These are phyloP conservation scores for Clarias laeviceps DNA, from an alignment of 2,797 vertebrate species.

Conservation along the genomic window DNA sequence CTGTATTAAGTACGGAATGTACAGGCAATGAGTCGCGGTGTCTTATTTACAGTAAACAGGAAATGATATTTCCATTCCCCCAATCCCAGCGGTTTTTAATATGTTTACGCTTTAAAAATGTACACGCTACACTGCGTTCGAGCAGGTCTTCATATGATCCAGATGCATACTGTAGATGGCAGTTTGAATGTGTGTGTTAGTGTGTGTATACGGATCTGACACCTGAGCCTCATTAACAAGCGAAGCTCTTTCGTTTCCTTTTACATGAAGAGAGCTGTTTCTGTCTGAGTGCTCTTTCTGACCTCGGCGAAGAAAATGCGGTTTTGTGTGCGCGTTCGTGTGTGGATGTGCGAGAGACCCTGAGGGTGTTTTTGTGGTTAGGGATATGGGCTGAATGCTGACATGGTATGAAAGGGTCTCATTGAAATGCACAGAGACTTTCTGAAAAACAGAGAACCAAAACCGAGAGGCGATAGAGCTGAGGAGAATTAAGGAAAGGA, in stretches of 20 bases:
- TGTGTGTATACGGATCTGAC: slow-evolving; percentile 36
- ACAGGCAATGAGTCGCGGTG: too few species aligned
- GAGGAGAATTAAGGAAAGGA: slow-evolving; percentile 23
- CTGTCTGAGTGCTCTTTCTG: slow-evolving; percentile 26
- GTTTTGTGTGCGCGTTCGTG: slow-evolving; percentile 23
- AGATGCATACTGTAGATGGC: not conserved
- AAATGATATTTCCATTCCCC: not conserved
- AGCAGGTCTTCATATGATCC: not conserved
- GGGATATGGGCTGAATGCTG: slow-evolving; percentile 50
- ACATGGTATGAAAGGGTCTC: slow-evolving; percentile 54
- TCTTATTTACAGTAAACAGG: not conserved
- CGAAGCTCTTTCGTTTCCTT: slow-evolving; percentile 28
- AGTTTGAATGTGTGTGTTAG: slow-evolving; percentile 1
- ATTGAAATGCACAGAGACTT: slow-evolving; percentile 47
- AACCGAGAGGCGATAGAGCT: slow-evolving; percentile 30
- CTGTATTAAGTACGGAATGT: too few species aligned
- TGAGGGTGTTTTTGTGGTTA: slow-evolving; percentile 47
- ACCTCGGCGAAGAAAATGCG: slow-evolving; percentile 8
- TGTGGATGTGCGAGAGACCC: slow-evolving; percentile 21
- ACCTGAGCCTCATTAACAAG: slow-evolving; percentile 53
- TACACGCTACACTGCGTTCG: not conserved
- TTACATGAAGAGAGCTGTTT: slow-evolving; percentile 27
- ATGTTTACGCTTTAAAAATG: not conserved
- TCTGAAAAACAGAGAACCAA: slow-evolving; percentile 26
- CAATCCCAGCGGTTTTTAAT: not conserved